These are phyloP conservation scores for Nesoenas mayeri DNA, from an alignment of 2,113 vertebrate genomes.

Conservation along the genomic window DNA sequence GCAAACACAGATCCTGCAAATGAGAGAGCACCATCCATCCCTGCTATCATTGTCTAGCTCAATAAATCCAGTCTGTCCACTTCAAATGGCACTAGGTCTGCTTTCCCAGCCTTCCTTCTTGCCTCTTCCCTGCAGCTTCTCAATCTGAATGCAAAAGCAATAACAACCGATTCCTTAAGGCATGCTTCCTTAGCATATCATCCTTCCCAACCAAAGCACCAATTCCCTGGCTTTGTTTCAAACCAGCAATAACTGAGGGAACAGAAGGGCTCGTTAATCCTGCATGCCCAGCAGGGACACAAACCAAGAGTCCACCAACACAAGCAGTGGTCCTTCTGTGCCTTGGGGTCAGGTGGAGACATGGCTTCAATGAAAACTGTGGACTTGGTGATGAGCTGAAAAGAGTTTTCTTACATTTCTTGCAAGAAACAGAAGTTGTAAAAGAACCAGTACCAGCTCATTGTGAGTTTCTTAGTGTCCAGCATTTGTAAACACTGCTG, in stretches of 20 bases:
- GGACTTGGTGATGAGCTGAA: background rate
- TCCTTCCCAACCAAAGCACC: background rate
- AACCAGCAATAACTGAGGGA: background rate
- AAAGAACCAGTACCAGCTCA: fast-evolving
- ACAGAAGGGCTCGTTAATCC: background rate
- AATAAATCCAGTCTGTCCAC: background rate
- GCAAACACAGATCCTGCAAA: slow-evolving; percentile 8
- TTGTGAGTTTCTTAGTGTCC: background rate
- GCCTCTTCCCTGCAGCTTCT: background rate
- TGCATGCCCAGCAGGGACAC: background rate
- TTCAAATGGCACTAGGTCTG: background rate
- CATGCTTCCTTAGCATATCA: background rate
- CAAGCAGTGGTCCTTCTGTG: background rate
- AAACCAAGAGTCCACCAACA: background rate
- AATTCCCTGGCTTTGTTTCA: slow-evolving; percentile 14
- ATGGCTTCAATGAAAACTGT: background rate
- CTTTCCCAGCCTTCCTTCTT: background rate
- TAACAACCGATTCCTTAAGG: background rate
- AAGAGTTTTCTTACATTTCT: background rate
- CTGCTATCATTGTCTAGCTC: background rate
- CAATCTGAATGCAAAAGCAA: background rate
- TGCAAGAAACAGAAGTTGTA: background rate
- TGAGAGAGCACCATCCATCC: slow-evolving; percentile 30
- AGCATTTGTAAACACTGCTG: background rate
- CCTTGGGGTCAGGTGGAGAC: background rate